A percentile compares a stretch with the other conserved stretches of the same genome.
Conservation (phyloP, 2,113 vertebrate genomes). For the Natator depressus region DNA sequence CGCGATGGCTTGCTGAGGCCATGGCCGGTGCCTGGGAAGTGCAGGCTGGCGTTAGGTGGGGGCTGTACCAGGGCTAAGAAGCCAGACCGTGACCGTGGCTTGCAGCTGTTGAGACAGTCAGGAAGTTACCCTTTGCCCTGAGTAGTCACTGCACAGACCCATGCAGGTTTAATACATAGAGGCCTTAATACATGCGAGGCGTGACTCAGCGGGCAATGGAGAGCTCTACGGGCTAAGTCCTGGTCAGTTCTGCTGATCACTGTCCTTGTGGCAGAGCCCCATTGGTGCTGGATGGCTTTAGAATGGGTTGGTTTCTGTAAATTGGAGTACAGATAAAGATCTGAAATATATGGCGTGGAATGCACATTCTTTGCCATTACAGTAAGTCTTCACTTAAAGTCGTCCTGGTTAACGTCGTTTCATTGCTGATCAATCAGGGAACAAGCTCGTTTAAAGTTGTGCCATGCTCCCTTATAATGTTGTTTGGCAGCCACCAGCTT, state of each 20-base stretch:
- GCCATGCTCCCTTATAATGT: no score
- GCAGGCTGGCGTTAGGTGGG: neutral
- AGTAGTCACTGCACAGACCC: neutral
- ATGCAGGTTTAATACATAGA: neutral
- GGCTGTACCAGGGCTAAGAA: neutral
- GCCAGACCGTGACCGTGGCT: neutral
- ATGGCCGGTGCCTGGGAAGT: neutral
- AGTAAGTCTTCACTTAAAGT: no score
- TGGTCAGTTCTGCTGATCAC: neutral
- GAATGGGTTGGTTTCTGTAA: neutral
- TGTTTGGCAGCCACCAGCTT: no score
- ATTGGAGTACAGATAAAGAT: neutral
- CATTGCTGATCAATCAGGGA: no score
- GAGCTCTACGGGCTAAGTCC: neutral
- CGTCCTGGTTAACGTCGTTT: no score
- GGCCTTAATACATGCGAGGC: no score
- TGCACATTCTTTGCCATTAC: no score
- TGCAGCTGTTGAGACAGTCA: neutral
- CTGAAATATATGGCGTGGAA: neutral
- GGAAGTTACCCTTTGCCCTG: neutral
- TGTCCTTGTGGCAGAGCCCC: no score
- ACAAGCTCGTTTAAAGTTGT: no score
- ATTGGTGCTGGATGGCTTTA: no score
- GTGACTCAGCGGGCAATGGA: neutral
- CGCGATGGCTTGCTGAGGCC: no score